Evolutionary conservation across 2,797 vertebrate genomes (phyloP), one percentile per base, ranked within the genome.

Genomic region (Spea hammondii): DNA sequence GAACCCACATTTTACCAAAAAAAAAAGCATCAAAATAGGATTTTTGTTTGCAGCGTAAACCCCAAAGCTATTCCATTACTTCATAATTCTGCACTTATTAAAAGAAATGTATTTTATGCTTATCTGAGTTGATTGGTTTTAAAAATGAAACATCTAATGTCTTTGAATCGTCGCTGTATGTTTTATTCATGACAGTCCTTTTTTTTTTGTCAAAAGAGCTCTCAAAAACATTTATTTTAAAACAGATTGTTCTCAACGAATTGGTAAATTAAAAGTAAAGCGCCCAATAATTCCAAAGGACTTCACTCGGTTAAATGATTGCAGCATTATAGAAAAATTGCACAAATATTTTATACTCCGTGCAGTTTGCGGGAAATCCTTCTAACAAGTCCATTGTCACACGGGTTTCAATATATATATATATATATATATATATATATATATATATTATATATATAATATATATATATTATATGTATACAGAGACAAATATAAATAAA

Each of bases 91-190:
- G 84, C 85, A 87, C 91, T 92, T 92, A 93, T 93, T 93, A 93
- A 93, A 93, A 92, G 92, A 91, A 91, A 92, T 92, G 91, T 92
- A 90, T 93, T 93, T 90, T 92, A 91, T 89, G 90, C 92, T 92
- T 91, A 89, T 87, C 84, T 90, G 90, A 91, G 91, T 92, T 91
- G 91, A 90, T 92, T 79, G 76, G 85, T 92, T 91, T 82, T 70
- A 75, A 85, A 88, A 85, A 88, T 87, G 88, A 84, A 89, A 89
- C 88, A 89, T 92, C 92, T 87, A 88, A 91, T 90, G 89, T 88
- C 83, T 85, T 87, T 85, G 84, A 89, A 89, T 87, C 88, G 90
- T 92, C 91, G 89, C 85, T 72, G 67, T 83, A 84, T 87, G 82
- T 90, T 87, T 87, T 85, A 85, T 89, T 84, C 74, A 74, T 79